Evolutionary conservation across 2,888 invertebrate genomes (phyloP).

Genomic region (Drosophila quinaria): DNA sequence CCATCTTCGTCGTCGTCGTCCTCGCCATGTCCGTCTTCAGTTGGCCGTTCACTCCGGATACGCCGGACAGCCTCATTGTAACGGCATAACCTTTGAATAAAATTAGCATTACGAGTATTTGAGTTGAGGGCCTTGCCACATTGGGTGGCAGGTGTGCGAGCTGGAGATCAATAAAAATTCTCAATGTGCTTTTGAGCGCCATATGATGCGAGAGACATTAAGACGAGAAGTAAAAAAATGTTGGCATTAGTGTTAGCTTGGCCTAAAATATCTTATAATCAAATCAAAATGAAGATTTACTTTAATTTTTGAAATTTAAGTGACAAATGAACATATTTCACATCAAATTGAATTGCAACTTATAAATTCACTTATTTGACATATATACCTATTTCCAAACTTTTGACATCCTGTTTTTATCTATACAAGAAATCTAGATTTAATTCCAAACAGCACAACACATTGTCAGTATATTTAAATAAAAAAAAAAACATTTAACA

Average conservation of each 20-base stretch:
- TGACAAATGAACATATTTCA: too few species aligned
- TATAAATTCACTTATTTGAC: neutral
- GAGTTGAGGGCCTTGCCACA: slow-evolving; percentile 34
- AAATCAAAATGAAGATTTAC: slow-evolving; percentile 9
- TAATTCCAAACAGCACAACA: neutral
- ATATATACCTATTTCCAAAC: too few species aligned
- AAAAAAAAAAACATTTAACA: slow-evolving; percentile 1
- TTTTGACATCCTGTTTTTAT: too few species aligned
- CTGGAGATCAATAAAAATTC: slow-evolving; percentile 73
- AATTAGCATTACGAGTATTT: slow-evolving; percentile 75
- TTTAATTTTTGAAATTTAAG: too few species aligned
- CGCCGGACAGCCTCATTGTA: slow-evolving; percentile 43
- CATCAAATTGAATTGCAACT: neutral
- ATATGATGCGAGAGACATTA: slow-evolving; percentile 69
- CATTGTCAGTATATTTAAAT: neutral
- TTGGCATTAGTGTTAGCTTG: neutral
- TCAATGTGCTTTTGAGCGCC: slow-evolving; percentile 65
- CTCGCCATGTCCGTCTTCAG: slow-evolving; percentile 32
- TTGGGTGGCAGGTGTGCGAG: slow-evolving; percentile 58
- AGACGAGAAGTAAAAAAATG: slow-evolving; percentile 5
- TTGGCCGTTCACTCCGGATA: slow-evolving; percentile 8
- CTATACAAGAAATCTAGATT: neutral
- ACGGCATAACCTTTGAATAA: slow-evolving; percentile 80
- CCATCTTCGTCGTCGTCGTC: slow-evolving; percentile 82
- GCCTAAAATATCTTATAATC: neutral